A percentile compares a stretch with the other conserved stretches of the same genome.
Conservation (phyloP, 2,113 vertebrate genomes). For the Jacana jacana region DNA sequence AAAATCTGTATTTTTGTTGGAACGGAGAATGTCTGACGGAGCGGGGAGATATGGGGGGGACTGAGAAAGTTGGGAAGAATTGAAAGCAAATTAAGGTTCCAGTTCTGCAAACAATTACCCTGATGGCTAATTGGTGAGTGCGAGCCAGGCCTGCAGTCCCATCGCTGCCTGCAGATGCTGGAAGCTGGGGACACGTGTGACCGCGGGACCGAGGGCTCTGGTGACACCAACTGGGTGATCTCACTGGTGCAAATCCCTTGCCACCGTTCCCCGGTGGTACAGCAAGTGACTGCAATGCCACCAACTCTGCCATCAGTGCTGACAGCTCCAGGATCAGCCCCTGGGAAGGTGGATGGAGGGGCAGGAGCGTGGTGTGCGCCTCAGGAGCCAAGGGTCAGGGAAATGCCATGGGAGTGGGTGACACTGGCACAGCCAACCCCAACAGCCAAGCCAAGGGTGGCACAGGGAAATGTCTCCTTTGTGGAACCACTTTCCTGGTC, state of each 20-base stretch:
- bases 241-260: background rate
- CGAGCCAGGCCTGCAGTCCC: background rate
- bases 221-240: background rate
- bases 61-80: background rate
- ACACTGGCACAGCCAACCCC: fast-evolving
- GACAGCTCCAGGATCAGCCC: background rate
- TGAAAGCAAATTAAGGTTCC: constrained; percentile 2
- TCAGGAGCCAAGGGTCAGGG: background rate
- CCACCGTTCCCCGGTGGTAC: background rate
- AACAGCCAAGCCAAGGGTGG: background rate
- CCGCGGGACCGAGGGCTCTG: fast-evolving
- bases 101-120: background rate
- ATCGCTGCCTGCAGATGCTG: fast-evolving
- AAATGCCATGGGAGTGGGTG: background rate
- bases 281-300: fast-evolving
- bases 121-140: background rate
- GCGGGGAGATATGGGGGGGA: background rate
- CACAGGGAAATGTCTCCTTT: fast-evolving
- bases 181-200: fast-evolving
- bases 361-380: background rate
- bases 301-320: background rate
- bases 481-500: background rate
- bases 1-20: constrained; percentile 46
- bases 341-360: background rate
- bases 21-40: background rate